phyloP scores from a whole-genome alignment of 2,888 invertebrate species.

The Leucophenga montana region DNA sequence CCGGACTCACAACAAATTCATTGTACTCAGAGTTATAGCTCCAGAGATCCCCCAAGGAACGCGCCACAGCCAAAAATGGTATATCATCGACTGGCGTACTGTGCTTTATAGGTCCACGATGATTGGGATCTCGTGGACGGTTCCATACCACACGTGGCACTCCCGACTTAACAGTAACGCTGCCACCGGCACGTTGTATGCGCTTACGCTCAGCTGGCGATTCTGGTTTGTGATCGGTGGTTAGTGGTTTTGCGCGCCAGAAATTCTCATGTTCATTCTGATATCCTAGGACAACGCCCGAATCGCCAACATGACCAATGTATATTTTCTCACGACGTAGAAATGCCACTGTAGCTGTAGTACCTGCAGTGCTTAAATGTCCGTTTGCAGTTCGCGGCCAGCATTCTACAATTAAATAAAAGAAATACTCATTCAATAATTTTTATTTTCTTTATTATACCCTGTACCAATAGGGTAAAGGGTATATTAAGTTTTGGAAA shows the following conservation, averaged over 20 bases:
- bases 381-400: slow-evolving; percentile 98
- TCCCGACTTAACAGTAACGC: slow-evolving; percentile 84
- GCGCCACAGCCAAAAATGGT: slow-evolving; percentile 95
- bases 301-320: slow-evolving; percentile 99
- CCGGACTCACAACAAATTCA: slow-evolving; percentile 97
- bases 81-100: slow-evolving; percentile 94
- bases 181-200: slow-evolving; percentile 86
- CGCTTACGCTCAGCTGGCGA: slow-evolving; percentile 86
- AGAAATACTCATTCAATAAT: background rate
- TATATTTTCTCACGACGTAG: slow-evolving; percentile 95
- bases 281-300: slow-evolving; percentile 91
- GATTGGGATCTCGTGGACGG: slow-evolving; percentile 83
- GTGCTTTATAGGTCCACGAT: slow-evolving; percentile 85
- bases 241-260: slow-evolving; percentile 88
- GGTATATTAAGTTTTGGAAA: no score
- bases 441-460: no score
- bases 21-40: slow-evolving; percentile 93
- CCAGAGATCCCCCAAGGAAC: slow-evolving; percentile 97
- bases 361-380: slow-evolving; percentile 96
- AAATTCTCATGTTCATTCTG: slow-evolving; percentile 81
- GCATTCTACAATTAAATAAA: slow-evolving; percentile 78
- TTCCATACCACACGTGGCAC: slow-evolving; percentile 98
- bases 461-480: no score
- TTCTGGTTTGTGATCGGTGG: slow-evolving; percentile 97
- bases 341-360: slow-evolving; percentile 96